Evolutionary conservation across 2,113 vertebrate genomes (phyloP).

Genomic region (Semnornis frantzii): DNA sequence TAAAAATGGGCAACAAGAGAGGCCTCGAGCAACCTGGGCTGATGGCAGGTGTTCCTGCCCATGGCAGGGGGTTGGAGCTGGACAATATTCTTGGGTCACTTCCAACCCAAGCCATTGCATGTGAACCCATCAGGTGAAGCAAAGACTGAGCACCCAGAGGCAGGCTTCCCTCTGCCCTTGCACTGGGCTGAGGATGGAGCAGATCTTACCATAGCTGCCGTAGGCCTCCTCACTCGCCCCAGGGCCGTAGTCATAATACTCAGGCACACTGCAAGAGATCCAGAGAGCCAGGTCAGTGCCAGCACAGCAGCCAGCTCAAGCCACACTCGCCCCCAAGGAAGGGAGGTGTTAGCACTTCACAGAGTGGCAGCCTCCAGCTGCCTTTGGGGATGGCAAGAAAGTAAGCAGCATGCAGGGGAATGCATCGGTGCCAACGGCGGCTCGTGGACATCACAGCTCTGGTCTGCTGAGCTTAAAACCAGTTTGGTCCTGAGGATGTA

Average conservation of each 20-base stretch:
- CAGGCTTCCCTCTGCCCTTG: conserved; percentile 56
- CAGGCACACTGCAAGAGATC: conserved; percentile 87
- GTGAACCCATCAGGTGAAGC: neutral
- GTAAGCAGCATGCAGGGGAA: neutral
- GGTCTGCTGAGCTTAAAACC: neutral
- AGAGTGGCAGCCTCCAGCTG: neutral
- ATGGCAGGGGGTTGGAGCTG: too few species aligned
- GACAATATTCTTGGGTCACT: too few species aligned
- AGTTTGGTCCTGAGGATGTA: conserved; percentile 2
- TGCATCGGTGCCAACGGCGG: neutral
- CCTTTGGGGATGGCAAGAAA: neutral
- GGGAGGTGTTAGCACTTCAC: neutral
- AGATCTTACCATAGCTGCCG: conserved; percentile 92
- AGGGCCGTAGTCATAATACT: conserved; percentile 94
- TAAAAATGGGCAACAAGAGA: too few species aligned
- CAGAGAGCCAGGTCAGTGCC: conserved; percentile 63
- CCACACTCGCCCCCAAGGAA: neutral
- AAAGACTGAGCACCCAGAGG: conserved; percentile 63
- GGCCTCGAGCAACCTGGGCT: too few species aligned
- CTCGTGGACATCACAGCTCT: neutral
- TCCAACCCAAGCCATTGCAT: too few species aligned
- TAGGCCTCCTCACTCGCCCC: conserved; percentile 91
- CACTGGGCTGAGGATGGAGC: conserved; percentile 29
- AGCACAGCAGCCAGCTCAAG: neutral
- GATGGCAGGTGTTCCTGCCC: too few species aligned